A percentile compares a stretch with the other conserved stretches of the same genome.
Evolutionary conservation across 1,140 invertebrate genomes (phyloP).

Genomic region (Zaprionus kolodkinae): DNA sequence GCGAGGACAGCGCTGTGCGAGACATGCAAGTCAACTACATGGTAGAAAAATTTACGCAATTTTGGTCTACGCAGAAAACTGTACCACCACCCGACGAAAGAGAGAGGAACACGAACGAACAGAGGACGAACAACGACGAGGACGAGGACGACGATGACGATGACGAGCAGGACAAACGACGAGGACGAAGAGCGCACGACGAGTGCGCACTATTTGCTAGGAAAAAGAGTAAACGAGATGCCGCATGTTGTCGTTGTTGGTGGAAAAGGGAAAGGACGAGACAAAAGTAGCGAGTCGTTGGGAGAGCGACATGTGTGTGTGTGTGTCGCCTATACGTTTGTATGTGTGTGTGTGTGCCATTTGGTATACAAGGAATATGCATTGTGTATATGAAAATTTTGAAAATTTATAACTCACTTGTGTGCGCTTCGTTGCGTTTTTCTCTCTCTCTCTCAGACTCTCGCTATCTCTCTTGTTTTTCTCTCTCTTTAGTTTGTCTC

Average conservation of each 20-base stretch:
- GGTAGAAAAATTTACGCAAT: slow-evolving; percentile 77
- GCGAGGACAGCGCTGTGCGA: slow-evolving; percentile 64
- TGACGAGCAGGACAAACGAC: slow-evolving; percentile 25
- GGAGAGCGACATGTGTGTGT: slow-evolving; percentile 20
- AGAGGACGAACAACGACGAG: slow-evolving; percentile 28
- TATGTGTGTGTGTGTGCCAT: slow-evolving; percentile 28
- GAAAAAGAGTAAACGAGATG: slow-evolving; percentile 29
- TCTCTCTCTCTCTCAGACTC: slow-evolving; percentile 9
- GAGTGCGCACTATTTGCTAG: slow-evolving; percentile 71
- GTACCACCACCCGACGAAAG: slow-evolving; percentile 78
- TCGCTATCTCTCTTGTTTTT: slow-evolving; percentile 13
- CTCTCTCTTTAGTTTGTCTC: slow-evolving; percentile 20
- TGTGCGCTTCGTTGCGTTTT: slow-evolving; percentile 66
- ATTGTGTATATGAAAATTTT: slow-evolving; percentile 60
- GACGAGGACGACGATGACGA: slow-evolving; percentile 34
- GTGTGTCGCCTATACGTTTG: slow-evolving; percentile 1
- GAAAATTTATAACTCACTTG: slow-evolving; percentile 77
- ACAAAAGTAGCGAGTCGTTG: slow-evolving; percentile 58
- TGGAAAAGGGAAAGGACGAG: slow-evolving; percentile 58
- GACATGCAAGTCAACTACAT: slow-evolving; percentile 76
- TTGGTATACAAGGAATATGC: slow-evolving; percentile 41
- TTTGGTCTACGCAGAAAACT: slow-evolving; percentile 79
- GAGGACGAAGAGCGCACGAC: slow-evolving; percentile 36
- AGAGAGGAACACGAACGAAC: slow-evolving; percentile 26
- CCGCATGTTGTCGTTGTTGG: slow-evolving; percentile 35